Conservation (phyloP, 2,113 vertebrate species). For the Rynchops niger region DNA sequence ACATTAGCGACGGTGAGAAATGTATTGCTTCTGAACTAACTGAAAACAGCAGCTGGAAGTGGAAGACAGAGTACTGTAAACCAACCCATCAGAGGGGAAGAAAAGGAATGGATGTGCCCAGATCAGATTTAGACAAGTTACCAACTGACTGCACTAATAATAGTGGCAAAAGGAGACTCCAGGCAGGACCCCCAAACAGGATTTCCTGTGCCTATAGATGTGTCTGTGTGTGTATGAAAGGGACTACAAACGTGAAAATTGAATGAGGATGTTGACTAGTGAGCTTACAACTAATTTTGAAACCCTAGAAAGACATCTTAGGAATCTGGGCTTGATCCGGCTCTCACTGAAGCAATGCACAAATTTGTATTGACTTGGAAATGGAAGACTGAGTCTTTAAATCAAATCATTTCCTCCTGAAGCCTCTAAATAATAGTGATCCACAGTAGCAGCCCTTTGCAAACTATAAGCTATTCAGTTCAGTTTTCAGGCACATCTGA, state of each 20-base stretch:
- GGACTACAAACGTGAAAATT: background rate
- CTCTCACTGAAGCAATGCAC: background rate
- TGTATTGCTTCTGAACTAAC: constrained; percentile 56
- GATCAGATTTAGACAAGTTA: constrained; percentile 86
- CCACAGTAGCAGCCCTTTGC: background rate
- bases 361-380: background rate
- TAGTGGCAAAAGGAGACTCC: constrained; percentile 71
- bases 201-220: background rate
- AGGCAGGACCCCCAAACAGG: constrained; percentile 15
- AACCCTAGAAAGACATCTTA: background rate
- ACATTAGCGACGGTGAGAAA: constrained; percentile 45
- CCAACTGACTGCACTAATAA: constrained; percentile 82
- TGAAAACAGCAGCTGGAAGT: constrained; percentile 78
- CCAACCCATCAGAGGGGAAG: constrained; percentile 31
- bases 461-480: background rate
- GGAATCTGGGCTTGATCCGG: background rate
- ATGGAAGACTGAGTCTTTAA: background rate
- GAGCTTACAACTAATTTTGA: background rate
- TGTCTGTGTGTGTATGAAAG: background rate
- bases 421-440: background rate
- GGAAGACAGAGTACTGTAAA: constrained; percentile 64
- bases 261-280: background rate
- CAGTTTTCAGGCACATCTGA: background rate
- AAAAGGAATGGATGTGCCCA: constrained; percentile 54
- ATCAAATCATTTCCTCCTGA: background rate